phyloP scores from a whole-genome alignment of 2,797 vertebrate genomes.

The Octomys mimax region DNA sequence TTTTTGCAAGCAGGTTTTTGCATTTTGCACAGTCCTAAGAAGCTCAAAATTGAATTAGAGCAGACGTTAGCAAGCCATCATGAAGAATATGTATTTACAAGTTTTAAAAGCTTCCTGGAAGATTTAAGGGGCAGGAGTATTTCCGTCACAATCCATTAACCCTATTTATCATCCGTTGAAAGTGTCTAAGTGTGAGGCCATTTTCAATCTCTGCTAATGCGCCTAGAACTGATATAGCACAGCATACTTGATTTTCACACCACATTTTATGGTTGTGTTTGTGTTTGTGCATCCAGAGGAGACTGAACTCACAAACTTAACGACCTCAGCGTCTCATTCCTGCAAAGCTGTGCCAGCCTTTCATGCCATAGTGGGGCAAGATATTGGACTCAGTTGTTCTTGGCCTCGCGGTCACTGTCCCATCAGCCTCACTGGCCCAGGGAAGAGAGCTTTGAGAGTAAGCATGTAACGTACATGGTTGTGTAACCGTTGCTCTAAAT shows the following conservation, averaged over 20 bases:
- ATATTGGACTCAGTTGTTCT: neutral
- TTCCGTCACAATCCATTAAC: conserved; percentile 80
- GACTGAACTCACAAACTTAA: conserved; percentile 53
- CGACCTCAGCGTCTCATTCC: neutral
- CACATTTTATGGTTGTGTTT: conserved; percentile 54
- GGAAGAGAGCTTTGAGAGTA: neutral
- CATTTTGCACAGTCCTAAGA: conserved; percentile 69
- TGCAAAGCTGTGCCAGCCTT: neutral
- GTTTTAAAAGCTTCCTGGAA: conserved; percentile 79
- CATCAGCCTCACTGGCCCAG: neutral
- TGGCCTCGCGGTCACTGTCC: neutral
- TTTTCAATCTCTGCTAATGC: conserved; percentile 76
- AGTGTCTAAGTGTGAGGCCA: conserved; percentile 72
- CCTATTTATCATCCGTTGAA: conserved; percentile 81
- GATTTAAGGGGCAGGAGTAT: conserved; percentile 75
- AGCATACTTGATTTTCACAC: conserved; percentile 76
- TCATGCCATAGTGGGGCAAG: neutral
- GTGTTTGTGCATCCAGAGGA: conserved; percentile 68
- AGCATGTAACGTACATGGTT: neutral
- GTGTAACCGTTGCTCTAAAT: neutral
- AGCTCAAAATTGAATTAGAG: conserved; percentile 70
- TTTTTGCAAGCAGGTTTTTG: conserved; percentile 66
- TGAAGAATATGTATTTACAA: conserved; percentile 66
- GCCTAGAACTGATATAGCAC: conserved; percentile 65
- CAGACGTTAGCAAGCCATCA: neutral